Base-by-base conservation (phyloP, 2,797 vertebrate genomes). In the Crocidura indochinensis region DNA sequence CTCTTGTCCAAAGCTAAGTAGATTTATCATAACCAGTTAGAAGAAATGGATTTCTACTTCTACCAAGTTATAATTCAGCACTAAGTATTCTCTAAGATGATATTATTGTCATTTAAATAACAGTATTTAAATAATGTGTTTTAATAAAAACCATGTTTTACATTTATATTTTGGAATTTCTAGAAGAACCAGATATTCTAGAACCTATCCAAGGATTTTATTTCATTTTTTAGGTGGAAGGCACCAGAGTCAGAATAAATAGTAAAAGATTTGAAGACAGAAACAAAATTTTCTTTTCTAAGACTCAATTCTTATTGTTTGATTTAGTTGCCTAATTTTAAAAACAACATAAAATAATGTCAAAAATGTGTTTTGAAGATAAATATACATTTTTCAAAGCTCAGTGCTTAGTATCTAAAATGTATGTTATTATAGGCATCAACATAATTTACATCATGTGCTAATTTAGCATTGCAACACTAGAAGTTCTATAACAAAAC, bases 311-410 rank as follows among this genome's bases (percentile, higher is more conserved):
- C 17, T 62, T 83, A 83, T 56, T 84, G 4, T 47, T 15, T 26
- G 44, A 67, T 67, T 89, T 72, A 77, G 29, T 79, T 76, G n/a
- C 29, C 6, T 79, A 29, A 62, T 44, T 27, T 86, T 62, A 65
- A 84, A 80, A 77, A 73, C 65, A 19, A 47, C 12, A 56, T 56
- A 56, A 56, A 84, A 69, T 88, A 67, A 86, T 74, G 26, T 62
- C 44, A 81, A 73, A 72, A 49, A 38, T 26, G 71, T 87, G 27
- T 82, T 77, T 67, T 87, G 65, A 91, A 89, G 53, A 56, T 46
- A 69, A 2, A 65, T 64, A 75, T 77, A 65, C 19, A 31, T 53
- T 10, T 47, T 53, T 65, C 15, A 83, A 93, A 87, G 1, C 22
- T 56, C 29, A 79, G 11, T n/a, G 12, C 10, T 62, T 67, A n/a